Conservation (phyloP, 2,888 invertebrate genomes). For the Acanthococcus lagerstroemiae region DNA sequence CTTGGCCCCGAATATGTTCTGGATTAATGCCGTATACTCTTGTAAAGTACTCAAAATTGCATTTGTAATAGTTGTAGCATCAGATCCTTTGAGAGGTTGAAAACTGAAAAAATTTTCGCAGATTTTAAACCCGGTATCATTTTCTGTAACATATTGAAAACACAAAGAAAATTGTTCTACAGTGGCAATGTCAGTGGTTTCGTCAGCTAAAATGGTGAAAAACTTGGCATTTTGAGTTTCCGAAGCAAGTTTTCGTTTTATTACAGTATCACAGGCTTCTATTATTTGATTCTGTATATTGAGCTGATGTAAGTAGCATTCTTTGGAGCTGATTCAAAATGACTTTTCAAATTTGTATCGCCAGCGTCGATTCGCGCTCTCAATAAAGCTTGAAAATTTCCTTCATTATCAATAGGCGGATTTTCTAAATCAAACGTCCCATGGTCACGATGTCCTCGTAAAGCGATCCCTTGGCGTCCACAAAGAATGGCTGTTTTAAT, state of each 20-base stretch:
- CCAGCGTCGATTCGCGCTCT: neutral
- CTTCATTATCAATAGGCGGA: neutral
- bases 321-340: slow-evolving; percentile 18
- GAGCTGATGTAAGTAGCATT: slow-evolving; percentile 15
- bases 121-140: too few relatives aligned
- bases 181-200: slow-evolving; percentile 10
- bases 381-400: neutral
- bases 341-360: slow-evolving; percentile 14
- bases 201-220: slow-evolving; percentile 18
- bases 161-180: slow-evolving; percentile 10
- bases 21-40: too few relatives aligned
- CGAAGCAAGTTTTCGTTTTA: slow-evolving; percentile 6
- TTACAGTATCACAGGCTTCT: slow-evolving; percentile 3
- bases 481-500: neutral
- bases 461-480: neutral
- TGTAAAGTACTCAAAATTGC: too few relatives aligned
- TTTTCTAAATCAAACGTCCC: neutral
- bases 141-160: neutral
- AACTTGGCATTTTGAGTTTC: slow-evolving; percentile 2
- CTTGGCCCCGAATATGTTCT: too few relatives aligned
- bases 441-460: neutral
- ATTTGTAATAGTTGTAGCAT: too few relatives aligned
- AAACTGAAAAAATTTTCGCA: too few relatives aligned
- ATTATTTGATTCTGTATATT: slow-evolving; percentile 20
- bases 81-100: too few relatives aligned